phyloP scores from a whole-genome alignment of 2,113 vertebrate species.

The Talpa occidentalis region DNA sequence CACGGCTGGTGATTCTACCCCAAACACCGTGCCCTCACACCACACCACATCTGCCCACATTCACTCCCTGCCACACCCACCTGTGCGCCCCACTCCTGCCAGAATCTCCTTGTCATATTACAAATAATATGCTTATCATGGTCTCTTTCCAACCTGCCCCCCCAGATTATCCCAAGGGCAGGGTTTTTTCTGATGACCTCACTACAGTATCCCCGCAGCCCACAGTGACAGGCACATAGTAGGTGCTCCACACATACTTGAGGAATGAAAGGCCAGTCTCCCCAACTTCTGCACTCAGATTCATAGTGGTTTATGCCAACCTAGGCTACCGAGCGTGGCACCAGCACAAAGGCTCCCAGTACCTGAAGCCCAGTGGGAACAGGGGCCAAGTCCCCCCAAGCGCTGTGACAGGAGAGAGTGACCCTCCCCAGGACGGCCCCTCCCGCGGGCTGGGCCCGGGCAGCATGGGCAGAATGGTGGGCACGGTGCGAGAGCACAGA shows the following conservation, averaged over 20 bases:
- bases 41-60: conserved; percentile 39
- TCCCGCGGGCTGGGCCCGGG: too few relatives aligned
- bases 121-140: background rate
- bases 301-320: background rate
- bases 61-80: conserved; percentile 68
- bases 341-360: background rate
- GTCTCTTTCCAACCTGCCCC: background rate
- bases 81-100: too few relatives aligned
- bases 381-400: background rate
- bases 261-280: accelerated
- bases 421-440: too few relatives aligned
- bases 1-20: background rate
- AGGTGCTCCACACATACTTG: accelerated
- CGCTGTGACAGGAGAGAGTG: background rate
- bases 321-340: background rate
- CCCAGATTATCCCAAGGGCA: background rate
- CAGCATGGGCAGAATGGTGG: background rate
- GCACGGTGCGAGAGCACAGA: too few relatives aligned
- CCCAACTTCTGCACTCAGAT: background rate
- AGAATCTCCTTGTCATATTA: too few relatives aligned
- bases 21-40: background rate
- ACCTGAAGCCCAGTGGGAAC: background rate
- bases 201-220: background rate
- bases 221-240: too few relatives aligned
- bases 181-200: background rate